Base-by-base conservation (phyloP, 2,888 invertebrate species). In the Amiota communis region DNA sequence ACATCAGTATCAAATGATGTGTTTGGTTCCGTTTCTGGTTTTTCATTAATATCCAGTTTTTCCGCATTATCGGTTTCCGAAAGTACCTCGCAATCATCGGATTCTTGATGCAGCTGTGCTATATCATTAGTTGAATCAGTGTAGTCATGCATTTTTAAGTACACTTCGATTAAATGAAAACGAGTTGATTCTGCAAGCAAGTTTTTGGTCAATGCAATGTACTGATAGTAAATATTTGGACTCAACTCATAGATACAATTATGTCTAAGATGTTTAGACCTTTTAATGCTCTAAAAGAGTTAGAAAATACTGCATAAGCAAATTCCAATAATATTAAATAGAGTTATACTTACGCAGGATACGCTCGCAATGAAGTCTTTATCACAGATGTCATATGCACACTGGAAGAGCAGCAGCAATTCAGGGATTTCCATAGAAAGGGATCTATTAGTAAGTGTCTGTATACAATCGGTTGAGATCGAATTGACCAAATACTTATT, bases 401-500 rank as follows among this genome's bases (percentile, higher is more conserved):
- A 74, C 65, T 76, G 71, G 23, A 71, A 77, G 1, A 76, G 23
- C 0, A 46, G 71, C 0, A 77, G 10, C 48, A 77, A 53, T n/a
- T 71, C 69, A 0, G 36, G 15, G 46, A 71, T 71, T 20, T 56
- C 71, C 10, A 57, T 69, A 11, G n/a, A 8, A 8, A 12, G 8
- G 47, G n/a, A 56, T 2, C 76, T 72, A 2, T 6, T 8, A 0
- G 48, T 6, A 6, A 76, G 12, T 51, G 65, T 64, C 1, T n/a
- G 20, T 1, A 74, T 15, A 11, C 74, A 74, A 12, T 76, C 76
- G 8, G 61, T 71, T 10, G 71, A 70, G 20, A 77, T 65, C 17
- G 72, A 59, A 3, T 48, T 13, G 10, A 77, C 71, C n/a, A 77
- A 51, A 10, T 73, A 77, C 20, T 75, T 76, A 57, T 74, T 74